A percentile compares a stretch with the other conserved stretches of the same genome.
phyloP scores from a whole-genome alignment of 2,888 invertebrate genomes.

The Stictocephala bisonia region DNA sequence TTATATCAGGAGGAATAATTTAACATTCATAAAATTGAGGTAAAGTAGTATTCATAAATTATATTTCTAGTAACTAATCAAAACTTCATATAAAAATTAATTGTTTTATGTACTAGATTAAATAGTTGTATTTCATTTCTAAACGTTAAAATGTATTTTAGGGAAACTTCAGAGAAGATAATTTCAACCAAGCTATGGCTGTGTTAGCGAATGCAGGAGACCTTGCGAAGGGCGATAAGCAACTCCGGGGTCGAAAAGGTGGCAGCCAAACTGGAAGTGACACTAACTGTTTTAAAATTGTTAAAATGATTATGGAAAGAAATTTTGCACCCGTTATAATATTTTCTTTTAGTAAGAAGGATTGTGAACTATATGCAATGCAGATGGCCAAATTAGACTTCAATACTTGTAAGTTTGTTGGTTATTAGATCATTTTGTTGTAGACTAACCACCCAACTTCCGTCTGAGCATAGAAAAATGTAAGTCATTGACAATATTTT shows the following conservation, averaged over 20 bases:
- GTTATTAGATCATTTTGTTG: too few relatives aligned
- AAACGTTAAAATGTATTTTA: too few relatives aligned
- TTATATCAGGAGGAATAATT: too few relatives aligned
- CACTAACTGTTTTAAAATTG: constrained; percentile 93
- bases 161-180: constrained; percentile 96
- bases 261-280: constrained; percentile 67
- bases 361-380: constrained; percentile 96
- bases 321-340: constrained; percentile 98
- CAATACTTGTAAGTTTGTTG: constrained; percentile 76
- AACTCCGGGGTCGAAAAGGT: constrained; percentile 76
- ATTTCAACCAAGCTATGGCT: constrained; percentile 97
- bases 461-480: too few relatives aligned
- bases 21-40: too few relatives aligned
- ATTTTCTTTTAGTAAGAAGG: constrained; percentile 99
- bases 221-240: constrained; percentile 80
- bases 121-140: too few relatives aligned
- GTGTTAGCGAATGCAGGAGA: constrained; percentile 86
- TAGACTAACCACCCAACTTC: too few relatives aligned
- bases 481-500: too few relatives aligned
- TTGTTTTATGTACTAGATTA: too few relatives aligned
- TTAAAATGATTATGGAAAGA: constrained; percentile 98
- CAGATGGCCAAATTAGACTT: constrained; percentile 98
- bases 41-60: too few relatives aligned
- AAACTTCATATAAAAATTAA: too few relatives aligned
- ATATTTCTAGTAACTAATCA: too few relatives aligned